Base-by-base conservation (phyloP, 2,888 invertebrate species). In the Slavum lentiscoides region DNA sequence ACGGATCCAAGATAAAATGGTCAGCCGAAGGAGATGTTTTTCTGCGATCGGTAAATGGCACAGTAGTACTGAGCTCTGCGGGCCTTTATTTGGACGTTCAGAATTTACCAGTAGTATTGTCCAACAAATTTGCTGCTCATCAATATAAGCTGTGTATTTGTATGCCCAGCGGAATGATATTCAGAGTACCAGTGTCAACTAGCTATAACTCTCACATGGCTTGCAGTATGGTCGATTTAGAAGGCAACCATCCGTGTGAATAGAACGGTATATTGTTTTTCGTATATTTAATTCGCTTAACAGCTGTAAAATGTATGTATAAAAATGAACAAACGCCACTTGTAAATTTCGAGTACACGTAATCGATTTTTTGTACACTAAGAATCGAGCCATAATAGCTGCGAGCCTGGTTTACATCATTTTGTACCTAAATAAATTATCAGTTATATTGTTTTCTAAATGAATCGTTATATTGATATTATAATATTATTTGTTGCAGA, bases 101-200 rank as follows among this genome's bases (percentile, higher is more conserved):
- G 13, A 80, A 80, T 70, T 80, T 80, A 64, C 80, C 80, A 13
- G 80, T 80, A 15, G 80, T 80, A 21, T 19, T 80, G 3, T 72
- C 64, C 0, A 70, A 70, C 8, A 80, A 64, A 72, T 80, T 64
- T 72, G 55, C 80, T n/a, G 64, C 80, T 80, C 80, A 55, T 43
- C 94, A 95, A 85, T 96, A 92, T 84, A 95, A 96, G 86, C 90
- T 96, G 0, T 96, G 96, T 84, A 92, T 95, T 0, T 96, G 96
- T 85, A 94, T 95, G 93, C 95, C 95, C 0, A 91, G 92, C 83
- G 96, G 95, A 0, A 93, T 92, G 84, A 86, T 96, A 74, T 96
- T 95, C 85, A 89, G 92, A 82, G 90, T 96, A 7, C 92, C 93
- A 0, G 91, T 93, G 0, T 90, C 91, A 0, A 88, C 89, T 0